Evolutionary conservation across 2,888 invertebrate species (phyloP), one percentile per base, ranked within the genome.

Genomic region (Troilus luridus): DNA sequence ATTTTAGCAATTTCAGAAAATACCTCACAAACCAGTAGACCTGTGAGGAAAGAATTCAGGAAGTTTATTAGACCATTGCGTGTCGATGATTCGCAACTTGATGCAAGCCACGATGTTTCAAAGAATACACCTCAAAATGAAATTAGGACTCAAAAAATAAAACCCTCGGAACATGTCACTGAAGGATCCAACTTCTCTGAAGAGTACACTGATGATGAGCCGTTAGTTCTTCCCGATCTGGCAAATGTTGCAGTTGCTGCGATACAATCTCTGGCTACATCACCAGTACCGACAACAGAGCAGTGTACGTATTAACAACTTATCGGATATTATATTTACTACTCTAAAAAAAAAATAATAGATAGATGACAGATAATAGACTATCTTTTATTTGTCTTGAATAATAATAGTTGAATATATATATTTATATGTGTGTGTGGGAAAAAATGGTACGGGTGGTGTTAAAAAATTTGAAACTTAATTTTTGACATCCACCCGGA

Each of bases 191-290:
- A 89, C 54, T 10, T 90, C 21, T 72, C 88, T 88, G 91, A 90
- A 58, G 92, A 91, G 88, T 89, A 91, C 72, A 77, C 90, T 17
- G 90, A 88, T 60, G 88, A 88, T 19, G 91, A 91, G 60, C 88
- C 91, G 54, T 24, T 81, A 24, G 72, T 77, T 17, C 91, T 93
- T n/a, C 93, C 93, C 17, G 93, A 93, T 90, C 92, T 93, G 64
- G 93, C 93, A 21, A 93, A 93, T 91, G 93, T 93, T n/a, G 93
- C 93, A 85, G 93, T 93, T 64, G 93, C 93, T 19, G 93, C 93
- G 91, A 93, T 93, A 92, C 93, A 93, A 92, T 92, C 93, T 88
- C 91, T 94, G 88, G 93, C 93, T 27, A 93, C 94, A 10, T 92
- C 92, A 24, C 92, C 92, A 58, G 89, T 90, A 19, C 88, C 93